Evolutionary conservation across 2,888 invertebrate genomes (phyloP).

Genomic region (Caenorhabditis zanzibari): DNA sequence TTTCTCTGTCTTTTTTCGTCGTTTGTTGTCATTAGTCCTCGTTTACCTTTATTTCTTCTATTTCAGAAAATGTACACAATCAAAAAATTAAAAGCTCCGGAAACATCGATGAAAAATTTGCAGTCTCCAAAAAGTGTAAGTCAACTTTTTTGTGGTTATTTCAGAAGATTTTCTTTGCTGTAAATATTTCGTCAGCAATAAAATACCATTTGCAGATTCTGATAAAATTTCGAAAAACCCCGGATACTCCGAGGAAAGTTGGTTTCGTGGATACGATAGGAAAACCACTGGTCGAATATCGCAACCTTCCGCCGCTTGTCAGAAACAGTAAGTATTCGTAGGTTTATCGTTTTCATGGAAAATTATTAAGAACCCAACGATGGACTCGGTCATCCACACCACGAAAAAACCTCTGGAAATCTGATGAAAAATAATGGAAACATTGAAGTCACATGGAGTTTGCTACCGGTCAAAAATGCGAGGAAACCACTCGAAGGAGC

Average conservation of each 20-base stretch:
- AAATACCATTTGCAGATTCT: slow-evolving; percentile 24
- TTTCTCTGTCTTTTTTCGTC: neutral
- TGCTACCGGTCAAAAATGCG: slow-evolving; percentile 20
- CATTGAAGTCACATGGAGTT: slow-evolving; percentile 13
- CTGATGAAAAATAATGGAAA: neutral
- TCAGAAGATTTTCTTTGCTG: neutral
- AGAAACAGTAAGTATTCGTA: neutral
- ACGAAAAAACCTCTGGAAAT: slow-evolving; percentile 14
- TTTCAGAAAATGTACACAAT: slow-evolving; percentile 26
- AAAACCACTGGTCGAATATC: slow-evolving; percentile 50
- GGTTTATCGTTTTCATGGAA: neutral
- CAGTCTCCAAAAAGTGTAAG: slow-evolving; percentile 11
- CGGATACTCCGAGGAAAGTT: slow-evolving; percentile 11
- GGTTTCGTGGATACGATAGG: slow-evolving; percentile 48
- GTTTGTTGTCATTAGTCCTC: neutral
- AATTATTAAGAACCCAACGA: no score
- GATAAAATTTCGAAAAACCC: neutral
- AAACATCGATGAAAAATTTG: neutral
- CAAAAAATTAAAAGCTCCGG: neutral
- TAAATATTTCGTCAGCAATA: no score
- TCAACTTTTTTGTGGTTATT: neutral
- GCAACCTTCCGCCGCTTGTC: slow-evolving; percentile 2
- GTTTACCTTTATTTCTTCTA: neutral
- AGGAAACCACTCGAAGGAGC: neutral
- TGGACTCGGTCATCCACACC: neutral